A percentile compares a stretch with the other conserved stretches of the same genome.
phyloP scores from a whole-genome alignment of 2,797 vertebrate genomes.

The Eremophila alpestris region DNA sequence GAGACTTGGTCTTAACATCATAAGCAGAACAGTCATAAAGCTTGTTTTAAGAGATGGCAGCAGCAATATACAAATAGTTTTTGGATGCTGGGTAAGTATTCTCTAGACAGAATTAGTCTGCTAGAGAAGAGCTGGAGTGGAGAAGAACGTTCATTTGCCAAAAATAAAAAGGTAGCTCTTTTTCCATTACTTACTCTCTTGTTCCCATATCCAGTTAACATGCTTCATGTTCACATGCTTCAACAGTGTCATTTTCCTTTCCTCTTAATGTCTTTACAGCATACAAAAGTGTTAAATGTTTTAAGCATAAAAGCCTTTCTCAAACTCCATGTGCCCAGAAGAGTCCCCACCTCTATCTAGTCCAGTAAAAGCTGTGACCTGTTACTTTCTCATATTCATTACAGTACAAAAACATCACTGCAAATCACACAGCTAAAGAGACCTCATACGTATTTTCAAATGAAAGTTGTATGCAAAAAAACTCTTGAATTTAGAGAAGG shows the following conservation, averaged over 20 bases:
- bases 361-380: not conserved
- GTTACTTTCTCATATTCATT: not conserved
- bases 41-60: not conserved
- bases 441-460: not conserved
- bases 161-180: not conserved
- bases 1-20: not conserved
- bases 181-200: not conserved
- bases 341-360: fast-evolving
- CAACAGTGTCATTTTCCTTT: not conserved
- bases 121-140: not conserved
- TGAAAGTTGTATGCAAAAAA: not conserved
- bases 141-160: not conserved
- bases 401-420: not conserved
- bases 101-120: not conserved
- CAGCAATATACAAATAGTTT: not conserved
- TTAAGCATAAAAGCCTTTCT: not conserved
- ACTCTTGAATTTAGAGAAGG: not conserved
- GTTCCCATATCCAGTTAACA: not conserved
- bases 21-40: not conserved
- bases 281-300: not conserved
- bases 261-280: not conserved
- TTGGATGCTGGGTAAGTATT: not conserved
- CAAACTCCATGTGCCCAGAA: not conserved
- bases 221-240: not conserved
- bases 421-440: not conserved